phyloP scores from a whole-genome alignment of 2,113 vertebrate genomes.

The Catagonus wagneri region DNA sequence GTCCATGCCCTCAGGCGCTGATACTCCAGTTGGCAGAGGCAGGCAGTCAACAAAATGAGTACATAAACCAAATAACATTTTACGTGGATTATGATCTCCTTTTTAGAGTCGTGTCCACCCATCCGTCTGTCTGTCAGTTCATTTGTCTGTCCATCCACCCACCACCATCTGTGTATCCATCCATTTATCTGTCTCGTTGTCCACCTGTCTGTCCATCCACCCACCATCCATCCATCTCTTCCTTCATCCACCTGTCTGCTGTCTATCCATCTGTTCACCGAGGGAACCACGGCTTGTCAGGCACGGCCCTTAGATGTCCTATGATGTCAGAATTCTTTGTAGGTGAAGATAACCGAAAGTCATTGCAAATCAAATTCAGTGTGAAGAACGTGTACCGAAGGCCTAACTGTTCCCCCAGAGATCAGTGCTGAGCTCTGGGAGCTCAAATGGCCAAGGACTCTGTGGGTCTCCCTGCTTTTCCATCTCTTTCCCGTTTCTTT shows the following conservation, averaged over 20 bases:
- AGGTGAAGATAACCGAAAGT: neutral
- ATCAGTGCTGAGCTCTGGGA: neutral
- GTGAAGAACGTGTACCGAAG: neutral
- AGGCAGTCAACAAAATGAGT: neutral
- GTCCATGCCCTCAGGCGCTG: neutral
- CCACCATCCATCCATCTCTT: neutral
- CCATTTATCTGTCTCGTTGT: neutral
- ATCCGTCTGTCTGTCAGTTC: neutral
- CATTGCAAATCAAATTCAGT: neutral
- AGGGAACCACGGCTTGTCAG: too few relatives aligned
- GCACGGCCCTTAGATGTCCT: neutral
- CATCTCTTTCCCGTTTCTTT: too few relatives aligned
- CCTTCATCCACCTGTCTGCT: neutral
- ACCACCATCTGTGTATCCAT: neutral
- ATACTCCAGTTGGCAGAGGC: neutral
- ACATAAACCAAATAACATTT: neutral
- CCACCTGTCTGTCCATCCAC: neutral
- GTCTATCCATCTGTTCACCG: neutral
- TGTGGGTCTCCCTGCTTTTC: neutral
- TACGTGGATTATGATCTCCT: neutral
- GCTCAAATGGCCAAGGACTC: accelerated
- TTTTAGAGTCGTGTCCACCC: neutral
- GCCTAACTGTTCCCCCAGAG: too few relatives aligned
- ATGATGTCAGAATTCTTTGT: neutral
- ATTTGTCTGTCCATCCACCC: neutral